Evolutionary conservation across 1,140 invertebrate species (phyloP).

Genomic region (Mamestra configurata): DNA sequence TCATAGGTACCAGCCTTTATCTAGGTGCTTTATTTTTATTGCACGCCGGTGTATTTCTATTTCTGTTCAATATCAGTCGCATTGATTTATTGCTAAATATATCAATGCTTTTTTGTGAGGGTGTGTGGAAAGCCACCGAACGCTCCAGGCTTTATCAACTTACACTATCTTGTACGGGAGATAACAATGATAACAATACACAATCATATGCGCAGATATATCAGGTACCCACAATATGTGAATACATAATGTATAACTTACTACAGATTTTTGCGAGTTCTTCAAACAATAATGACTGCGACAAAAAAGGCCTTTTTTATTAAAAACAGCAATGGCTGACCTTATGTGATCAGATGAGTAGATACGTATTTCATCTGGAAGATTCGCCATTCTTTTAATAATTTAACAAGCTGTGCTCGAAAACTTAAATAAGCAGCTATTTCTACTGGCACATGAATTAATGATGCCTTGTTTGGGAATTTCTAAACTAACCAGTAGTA

Average conservation of each 20-base stretch:
- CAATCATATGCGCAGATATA: slow-evolving; percentile 14
- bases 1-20: not conserved
- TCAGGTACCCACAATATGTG: not conserved
- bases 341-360: not conserved
- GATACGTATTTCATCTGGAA: not conserved
- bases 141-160: slow-evolving; percentile 10
- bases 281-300: not conserved
- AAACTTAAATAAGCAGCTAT: not conserved
- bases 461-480: not conserved
- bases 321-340: not conserved
- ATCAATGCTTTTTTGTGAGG: not conserved
- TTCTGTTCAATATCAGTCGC: not conserved
- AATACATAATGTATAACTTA: not conserved
- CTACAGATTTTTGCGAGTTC: not conserved
- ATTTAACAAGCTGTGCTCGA: not conserved
- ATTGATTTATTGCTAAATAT: slow-evolving; percentile 24
- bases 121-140: slow-evolving; percentile 8
- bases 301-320: not conserved
- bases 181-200: slow-evolving; percentile 43
- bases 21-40: not conserved
- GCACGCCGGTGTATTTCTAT: slow-evolving; percentile 8
- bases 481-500: not conserved
- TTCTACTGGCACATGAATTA: not conserved
- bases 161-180: slow-evolving; percentile 25
- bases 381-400: not conserved